A percentile compares a stretch with the other conserved stretches of the same genome.
These are phyloP conservation scores for Pyrocephalus nanus DNA, from an alignment of 2,797 vertebrate species.

Conservation along the genomic window DNA sequence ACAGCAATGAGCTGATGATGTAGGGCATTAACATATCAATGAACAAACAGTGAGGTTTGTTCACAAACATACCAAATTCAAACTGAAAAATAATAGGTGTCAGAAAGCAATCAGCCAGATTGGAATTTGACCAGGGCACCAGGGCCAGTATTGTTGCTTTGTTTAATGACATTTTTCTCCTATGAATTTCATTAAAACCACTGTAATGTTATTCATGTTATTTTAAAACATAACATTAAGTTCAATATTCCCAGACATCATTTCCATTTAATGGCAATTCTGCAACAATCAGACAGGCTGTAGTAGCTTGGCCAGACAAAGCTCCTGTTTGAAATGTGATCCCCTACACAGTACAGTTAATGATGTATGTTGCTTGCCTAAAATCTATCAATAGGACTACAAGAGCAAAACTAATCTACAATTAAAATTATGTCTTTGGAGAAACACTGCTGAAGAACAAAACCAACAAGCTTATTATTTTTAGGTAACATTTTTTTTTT, in stretches of 20 bases:
- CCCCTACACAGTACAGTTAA: not conserved
- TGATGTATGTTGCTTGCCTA: slow-evolving; percentile 23
- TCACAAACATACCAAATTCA: not conserved
- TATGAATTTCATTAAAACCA: not conserved
- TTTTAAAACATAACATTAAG: not conserved
- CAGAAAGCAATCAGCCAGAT: not conserved
- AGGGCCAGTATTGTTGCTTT: not conserved
- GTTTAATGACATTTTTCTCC: not conserved
- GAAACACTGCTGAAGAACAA: not conserved
- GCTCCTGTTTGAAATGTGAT: slow-evolving; percentile 23
- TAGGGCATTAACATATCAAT: not conserved
- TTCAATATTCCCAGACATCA: not conserved
- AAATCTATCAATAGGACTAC: not conserved
- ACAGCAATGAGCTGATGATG: not conserved
- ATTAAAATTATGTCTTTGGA: slow-evolving; percentile 42
- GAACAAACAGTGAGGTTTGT: not conserved
- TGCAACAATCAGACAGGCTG: not conserved
- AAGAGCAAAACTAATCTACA: slow-evolving; percentile 43
- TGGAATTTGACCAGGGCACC: not conserved
- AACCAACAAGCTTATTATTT: not conserved
- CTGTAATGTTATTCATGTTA: not conserved
- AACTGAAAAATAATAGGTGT: not conserved
- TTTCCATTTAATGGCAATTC: slow-evolving; percentile 40
- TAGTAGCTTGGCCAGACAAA: not conserved
- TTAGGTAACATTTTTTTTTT: not conserved